Evolutionary conservation across 2,797 vertebrate genomes (phyloP).

Genomic region (Squalus acanthias): DNA sequence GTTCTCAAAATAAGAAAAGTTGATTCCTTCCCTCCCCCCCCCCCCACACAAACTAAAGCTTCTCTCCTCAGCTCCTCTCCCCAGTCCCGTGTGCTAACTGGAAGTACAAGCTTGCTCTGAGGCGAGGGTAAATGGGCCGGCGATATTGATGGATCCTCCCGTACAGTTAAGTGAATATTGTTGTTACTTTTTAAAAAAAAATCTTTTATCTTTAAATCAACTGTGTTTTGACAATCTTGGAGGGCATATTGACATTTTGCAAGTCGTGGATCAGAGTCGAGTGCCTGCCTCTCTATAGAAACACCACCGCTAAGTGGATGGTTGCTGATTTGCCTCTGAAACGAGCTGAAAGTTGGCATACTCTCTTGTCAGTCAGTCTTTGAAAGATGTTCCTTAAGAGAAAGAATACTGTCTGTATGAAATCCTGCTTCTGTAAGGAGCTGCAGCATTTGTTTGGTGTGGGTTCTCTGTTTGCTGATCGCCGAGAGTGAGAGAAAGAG

Average conservation of each 20-base stretch:
- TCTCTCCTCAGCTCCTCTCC: not conserved
- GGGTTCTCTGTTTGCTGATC: not conserved
- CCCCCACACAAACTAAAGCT: not conserved
- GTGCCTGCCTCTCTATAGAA: not conserved
- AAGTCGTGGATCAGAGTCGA: not conserved
- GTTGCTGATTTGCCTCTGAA: not conserved
- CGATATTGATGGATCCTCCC: not conserved
- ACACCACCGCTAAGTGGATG: not conserved
- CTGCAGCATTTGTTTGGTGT: not conserved
- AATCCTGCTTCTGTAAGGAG: not conserved
- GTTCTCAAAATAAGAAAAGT: not conserved
- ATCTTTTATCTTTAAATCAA: not conserved
- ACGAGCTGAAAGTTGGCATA: not conserved
- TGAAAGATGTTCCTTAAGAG: not conserved
- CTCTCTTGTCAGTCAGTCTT: not conserved
- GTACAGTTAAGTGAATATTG: slow-evolving; percentile 8
- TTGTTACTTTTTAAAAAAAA: no score
- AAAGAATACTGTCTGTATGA: not conserved
- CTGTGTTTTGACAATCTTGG: not conserved
- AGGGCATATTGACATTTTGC: not conserved
- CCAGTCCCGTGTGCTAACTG: not conserved
- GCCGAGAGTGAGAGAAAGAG: not conserved
- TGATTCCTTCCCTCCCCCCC: no score
- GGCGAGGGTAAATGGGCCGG: not conserved
- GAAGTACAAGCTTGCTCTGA: not conserved